Conservation (phyloP, 2,888 invertebrate genomes). For the Tetragonisca angustula region DNA sequence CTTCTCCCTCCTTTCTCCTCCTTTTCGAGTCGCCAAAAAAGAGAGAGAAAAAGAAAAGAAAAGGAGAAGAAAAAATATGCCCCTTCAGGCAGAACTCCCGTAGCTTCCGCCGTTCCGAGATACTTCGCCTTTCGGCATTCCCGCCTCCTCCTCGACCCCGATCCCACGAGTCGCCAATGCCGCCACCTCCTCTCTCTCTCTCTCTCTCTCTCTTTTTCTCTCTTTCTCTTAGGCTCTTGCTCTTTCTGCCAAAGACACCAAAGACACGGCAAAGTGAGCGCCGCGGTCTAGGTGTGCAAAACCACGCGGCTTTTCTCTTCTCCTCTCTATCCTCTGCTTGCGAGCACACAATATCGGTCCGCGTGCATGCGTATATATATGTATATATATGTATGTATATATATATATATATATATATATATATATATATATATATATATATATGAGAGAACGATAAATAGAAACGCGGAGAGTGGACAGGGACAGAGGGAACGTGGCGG, state of each 20-base stretch:
- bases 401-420: too few species aligned
- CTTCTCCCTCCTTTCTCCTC: conserved; percentile 36
- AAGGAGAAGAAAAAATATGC: conserved; percentile 37
- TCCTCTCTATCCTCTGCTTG: neutral
- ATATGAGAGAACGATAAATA: conserved; percentile 4
- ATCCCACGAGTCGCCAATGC: conserved; percentile 44
- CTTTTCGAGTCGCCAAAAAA: conserved; percentile 58
- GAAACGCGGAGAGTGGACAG: neutral
- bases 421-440: too few species aligned
- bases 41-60: conserved; percentile 1
- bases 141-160: conserved; percentile 47
- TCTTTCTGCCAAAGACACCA: conserved; percentile 44
- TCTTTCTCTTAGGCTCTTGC: neutral
- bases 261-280: conserved; percentile 28
- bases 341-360: conserved; percentile 32
- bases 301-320: conserved; percentile 13
- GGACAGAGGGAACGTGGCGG: neutral
- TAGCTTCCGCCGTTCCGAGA: conserved; percentile 72
- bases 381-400: too few species aligned
- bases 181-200: conserved; percentile 41
- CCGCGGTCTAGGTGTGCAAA: conserved; percentile 29
- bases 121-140: conserved; percentile 47
- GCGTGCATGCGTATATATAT: conserved; percentile 17
- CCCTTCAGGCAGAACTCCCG: conserved; percentile 66
- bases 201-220: neutral